A percentile compares a stretch with the other conserved stretches of the same genome.
phyloP scores from a whole-genome alignment of 1,140 invertebrate species.

The Protaetia brevitarsis region DNA sequence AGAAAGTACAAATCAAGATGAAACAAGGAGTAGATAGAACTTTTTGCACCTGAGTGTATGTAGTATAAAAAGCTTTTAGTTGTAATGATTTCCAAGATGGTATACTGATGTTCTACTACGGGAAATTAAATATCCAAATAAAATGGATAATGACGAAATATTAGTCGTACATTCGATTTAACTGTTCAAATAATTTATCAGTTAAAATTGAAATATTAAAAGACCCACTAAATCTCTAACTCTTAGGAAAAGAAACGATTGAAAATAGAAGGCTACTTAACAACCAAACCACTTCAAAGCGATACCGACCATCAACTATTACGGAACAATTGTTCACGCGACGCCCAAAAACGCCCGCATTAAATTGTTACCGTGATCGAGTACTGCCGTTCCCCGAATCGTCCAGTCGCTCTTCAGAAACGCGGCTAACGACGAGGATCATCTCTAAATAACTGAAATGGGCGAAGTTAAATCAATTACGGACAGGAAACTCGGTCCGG shows the following conservation, averaged over 20 bases:
- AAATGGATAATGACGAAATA: no score
- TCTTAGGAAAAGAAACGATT: neutral
- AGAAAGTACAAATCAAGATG: no score
- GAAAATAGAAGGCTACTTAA: neutral
- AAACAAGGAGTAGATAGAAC: no score
- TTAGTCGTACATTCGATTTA: no score
- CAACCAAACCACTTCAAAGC: neutral
- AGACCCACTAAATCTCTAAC: no score
- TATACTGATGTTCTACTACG: no score
- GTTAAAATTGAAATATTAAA: no score
- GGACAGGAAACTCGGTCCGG: slow-evolving; percentile 34
- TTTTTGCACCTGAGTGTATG: no score
- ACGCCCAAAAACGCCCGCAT: slow-evolving; percentile 23
- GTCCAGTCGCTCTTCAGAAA: neutral
- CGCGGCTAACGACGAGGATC: neutral
- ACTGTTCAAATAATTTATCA: no score
- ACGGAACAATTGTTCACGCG: neutral
- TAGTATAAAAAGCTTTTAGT: no score
- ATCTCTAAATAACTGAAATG: neutral
- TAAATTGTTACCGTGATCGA: slow-evolving; percentile 30
- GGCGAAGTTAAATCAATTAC: slow-evolving; percentile 36
- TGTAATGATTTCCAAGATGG: no score
- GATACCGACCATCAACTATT: neutral
- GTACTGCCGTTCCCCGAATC: neutral
- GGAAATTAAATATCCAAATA: no score